Percentiles rank a stretch among this genome's conserved stretches.
phyloP scores from a whole-genome alignment of 2,797 vertebrate species.

The Thripadectes ignobilis region DNA sequence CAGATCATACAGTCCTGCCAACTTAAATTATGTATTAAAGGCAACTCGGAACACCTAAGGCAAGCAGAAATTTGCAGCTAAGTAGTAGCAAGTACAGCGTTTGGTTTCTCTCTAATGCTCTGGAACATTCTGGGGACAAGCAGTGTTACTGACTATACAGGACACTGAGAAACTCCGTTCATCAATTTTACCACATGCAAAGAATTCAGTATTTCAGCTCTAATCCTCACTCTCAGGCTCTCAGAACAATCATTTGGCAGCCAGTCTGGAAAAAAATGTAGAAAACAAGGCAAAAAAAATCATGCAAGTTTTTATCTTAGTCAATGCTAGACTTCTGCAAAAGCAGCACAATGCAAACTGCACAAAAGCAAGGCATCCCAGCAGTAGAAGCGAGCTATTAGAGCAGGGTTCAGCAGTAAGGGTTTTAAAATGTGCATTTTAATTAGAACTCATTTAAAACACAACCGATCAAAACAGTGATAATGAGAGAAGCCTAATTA shows the following conservation, averaged over 20 bases:
- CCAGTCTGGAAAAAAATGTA: neutral
- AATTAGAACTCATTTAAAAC: conserved; percentile 72
- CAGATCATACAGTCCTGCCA: neutral
- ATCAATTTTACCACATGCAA: neutral
- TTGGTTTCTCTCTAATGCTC: neutral
- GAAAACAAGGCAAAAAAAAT: neutral
- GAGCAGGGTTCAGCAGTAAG: conserved; percentile 2
- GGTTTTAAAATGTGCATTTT: conserved; percentile 71
- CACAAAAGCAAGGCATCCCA: conserved; percentile 22
- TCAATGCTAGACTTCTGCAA: neutral
- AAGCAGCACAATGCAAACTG: neutral
- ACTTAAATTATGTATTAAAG: neutral
- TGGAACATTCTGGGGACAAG: neutral
- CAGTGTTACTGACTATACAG: neutral
- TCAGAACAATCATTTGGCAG: neutral
- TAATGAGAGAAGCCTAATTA: conserved; percentile 71
- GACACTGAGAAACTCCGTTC: neutral
- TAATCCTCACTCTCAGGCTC: neutral
- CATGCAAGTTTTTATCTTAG: neutral
- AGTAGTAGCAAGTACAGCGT: neutral
- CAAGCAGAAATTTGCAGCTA: neutral
- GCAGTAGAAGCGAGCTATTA: neutral
- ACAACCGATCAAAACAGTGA: conserved; percentile 64
- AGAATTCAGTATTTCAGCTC: neutral
- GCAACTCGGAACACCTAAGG: neutral